Evolutionary conservation across 2,113 vertebrate genomes (phyloP), one percentile per base, ranked within the genome.

Genomic region (Nerophis lumbriciformis): DNA sequence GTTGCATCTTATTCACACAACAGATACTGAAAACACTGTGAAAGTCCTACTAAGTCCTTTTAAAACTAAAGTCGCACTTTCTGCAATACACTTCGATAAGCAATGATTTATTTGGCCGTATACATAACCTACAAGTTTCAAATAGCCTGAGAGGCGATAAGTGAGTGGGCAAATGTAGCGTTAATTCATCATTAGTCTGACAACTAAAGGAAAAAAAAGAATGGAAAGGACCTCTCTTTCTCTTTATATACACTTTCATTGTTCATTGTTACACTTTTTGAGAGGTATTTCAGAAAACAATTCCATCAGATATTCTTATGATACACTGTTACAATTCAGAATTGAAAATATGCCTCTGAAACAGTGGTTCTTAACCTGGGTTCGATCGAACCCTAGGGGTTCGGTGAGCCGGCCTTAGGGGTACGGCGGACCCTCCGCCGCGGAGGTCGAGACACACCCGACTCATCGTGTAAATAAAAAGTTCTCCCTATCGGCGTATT

Each of bases 41-140:
- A 66, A 77, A 70, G 36, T 54, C n/a, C 55, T 44, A 57, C 19
- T 10, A 57, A 69, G 68, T 56, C n/a, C 42, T 51, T 58, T 77
- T 59, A 66, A 78, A 73, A 63, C 75, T 62, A 21, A 51, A 37
- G 63, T 64, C 68, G 55, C 44, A 44, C 60, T 50, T 66, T 82
- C 61, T 83, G 50, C 65, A 80, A 62, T 63, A 67, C 62, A 47
- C 49, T 58, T 45, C 8, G 88, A 90, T 90, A 88, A 87, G 82
- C 71, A 72, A 84, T 88, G 72, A 88, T 89, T 90, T 88, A 88
- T 90, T 83, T 81, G 74, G 61, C 63, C 76, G 76, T 75, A 75
- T 66, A 68, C 39, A 38, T 75, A 76, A 78, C 69, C 75, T 78
- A 81, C 73, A 81, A 45, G 66, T 82, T 85, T 84, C 67, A 85